phyloP scores from a whole-genome alignment of 2,113 vertebrate species.

The Tylochromis polylepis region DNA sequence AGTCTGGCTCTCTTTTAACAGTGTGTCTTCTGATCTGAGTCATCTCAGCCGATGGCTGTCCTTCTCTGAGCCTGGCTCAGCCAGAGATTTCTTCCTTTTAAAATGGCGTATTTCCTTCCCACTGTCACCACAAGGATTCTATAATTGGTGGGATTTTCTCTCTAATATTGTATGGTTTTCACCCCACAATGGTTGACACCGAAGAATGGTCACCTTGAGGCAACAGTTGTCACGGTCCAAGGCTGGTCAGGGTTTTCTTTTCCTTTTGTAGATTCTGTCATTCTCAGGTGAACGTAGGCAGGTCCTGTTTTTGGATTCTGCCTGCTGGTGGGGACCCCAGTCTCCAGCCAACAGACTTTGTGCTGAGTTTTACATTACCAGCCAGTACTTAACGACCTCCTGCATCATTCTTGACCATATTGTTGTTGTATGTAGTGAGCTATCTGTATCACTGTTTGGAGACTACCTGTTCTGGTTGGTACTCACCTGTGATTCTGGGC shows the following conservation, averaged over 20 bases:
- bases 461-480: neutral
- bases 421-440: neutral
- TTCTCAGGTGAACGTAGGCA: neutral
- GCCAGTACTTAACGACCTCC: neutral
- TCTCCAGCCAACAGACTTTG: too few species aligned
- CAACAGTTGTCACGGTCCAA: too few species aligned
- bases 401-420: neutral
- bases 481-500: neutral
- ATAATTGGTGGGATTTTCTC: neutral
- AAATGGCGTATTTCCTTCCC: neutral
- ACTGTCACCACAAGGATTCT: neutral
- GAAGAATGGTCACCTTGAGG: too few species aligned
- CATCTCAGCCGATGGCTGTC: neutral
- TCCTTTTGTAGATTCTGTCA: neutral
- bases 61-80: neutral
- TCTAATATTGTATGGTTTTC: neutral
- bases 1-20: too few species aligned
- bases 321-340: neutral
- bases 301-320: neutral
- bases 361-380: neutral
- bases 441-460: neutral
- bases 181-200: too few species aligned
- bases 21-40: neutral
- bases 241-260: neutral
- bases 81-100: neutral